Conservation (phyloP, 2,888 invertebrate genomes). For the Heteromurus nitidus region DNA sequence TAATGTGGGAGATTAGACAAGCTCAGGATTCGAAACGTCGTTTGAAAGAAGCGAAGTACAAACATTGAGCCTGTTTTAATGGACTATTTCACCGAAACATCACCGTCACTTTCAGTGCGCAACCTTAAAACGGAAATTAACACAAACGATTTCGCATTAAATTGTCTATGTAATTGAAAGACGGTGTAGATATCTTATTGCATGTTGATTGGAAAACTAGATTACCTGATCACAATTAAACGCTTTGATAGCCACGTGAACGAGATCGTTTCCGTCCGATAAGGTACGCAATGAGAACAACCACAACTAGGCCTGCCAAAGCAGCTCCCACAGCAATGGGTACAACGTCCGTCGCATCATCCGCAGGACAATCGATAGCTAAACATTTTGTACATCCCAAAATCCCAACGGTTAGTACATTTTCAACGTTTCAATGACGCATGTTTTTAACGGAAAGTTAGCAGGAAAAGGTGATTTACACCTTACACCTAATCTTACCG, state of each 20-base stretch:
- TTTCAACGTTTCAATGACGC: neutral
- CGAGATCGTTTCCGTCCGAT: constrained; percentile 91
- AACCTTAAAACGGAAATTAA: neutral
- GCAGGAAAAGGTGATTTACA: neutral
- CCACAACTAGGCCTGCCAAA: constrained; percentile 89
- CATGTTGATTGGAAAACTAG: neutral
- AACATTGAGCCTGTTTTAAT: neutral
- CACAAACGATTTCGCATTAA: neutral
- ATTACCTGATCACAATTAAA: constrained; percentile 78
- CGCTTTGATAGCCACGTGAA: constrained; percentile 90
- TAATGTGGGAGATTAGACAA: no score
- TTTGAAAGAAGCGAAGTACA: no score
- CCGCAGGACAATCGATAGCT: constrained; percentile 85
- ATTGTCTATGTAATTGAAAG: neutral
- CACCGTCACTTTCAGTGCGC: neutral
- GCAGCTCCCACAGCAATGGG: constrained; percentile 98
- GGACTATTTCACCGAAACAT: neutral
- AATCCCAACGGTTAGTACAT: neutral
- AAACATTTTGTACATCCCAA: neutral
- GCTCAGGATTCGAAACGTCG: no score
- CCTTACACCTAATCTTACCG: constrained; percentile 78
- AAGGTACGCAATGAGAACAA: constrained; percentile 94
- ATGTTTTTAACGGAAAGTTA: neutral
- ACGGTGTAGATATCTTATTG: neutral
- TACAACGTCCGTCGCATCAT: constrained; percentile 90